A percentile compares a stretch with the other conserved stretches of the same genome.
phyloP scores from a whole-genome alignment of 2,113 vertebrate genomes.

The Cacatua alba region DNA sequence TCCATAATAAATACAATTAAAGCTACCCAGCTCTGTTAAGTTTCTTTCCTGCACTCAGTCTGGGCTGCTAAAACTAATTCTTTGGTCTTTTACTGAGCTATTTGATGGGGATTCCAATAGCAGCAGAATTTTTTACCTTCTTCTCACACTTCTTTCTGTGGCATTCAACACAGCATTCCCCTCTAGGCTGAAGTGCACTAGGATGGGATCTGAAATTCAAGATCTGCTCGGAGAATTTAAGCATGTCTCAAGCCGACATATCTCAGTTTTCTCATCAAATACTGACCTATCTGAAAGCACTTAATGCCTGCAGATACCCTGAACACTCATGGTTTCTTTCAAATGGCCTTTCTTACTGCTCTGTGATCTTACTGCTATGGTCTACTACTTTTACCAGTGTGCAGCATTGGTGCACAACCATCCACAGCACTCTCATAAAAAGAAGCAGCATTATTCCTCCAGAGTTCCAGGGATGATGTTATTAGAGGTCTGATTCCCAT shows the following conservation, averaged over 20 bases:
- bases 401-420: neutral
- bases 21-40: neutral
- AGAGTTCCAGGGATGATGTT: neutral
- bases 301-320: neutral
- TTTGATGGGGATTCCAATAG: neutral
- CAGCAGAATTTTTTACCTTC: neutral
- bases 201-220: neutral
- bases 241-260: neutral
- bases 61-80: neutral
- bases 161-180: neutral
- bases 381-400: neutral
- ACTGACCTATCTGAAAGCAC: neutral
- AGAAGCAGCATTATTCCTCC: neutral
- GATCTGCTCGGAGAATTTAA: neutral
- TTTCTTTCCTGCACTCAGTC: neutral
- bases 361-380: neutral
- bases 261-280: neutral
- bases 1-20: neutral
- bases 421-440: neutral
- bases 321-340: neutral
- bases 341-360: neutral
- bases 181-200: neutral
- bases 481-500: slow-evolving; percentile 18
- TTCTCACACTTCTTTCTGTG: neutral
- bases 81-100: neutral